Evolutionary conservation across 1,140 invertebrate genomes (phyloP), one percentile per base, ranked within the genome.

Genomic region (Octopus bimaculoides): DNA sequence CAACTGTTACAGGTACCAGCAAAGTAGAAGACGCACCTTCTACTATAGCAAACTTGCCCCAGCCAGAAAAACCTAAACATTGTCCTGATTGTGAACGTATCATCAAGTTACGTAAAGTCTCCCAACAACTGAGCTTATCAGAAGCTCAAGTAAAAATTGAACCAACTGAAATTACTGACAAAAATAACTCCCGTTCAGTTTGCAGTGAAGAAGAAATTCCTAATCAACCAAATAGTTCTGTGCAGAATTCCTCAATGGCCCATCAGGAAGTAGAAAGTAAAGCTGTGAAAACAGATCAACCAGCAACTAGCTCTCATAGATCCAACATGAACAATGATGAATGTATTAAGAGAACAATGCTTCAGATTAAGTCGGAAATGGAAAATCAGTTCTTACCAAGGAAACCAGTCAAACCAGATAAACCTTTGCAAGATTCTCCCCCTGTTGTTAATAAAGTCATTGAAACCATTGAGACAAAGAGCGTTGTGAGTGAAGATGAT

Each of bases 31-130:
- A 6, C 5, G 66, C 17, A 71, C 5, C 26, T 71, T n/a, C 17
- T n/a, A 4, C 66, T 6, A 71, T 1, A 71, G 17, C 26, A n/a
- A 14, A 6, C 7, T n/a, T 71, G 66, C 8, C 14, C 17, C 66
- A 9, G 26, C 9, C 66, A 1, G 66, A 71, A 20, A 71, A 71
- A 14, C 66, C 66, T 12, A 71, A 71, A 20, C 66, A 71, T 71
- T 71, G 66, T 71, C 66, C 66, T n/a, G 66, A 71, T 71, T 71
- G 66, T 17, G 66, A 71, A 20, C 66, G 66, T 71, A 71, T 71
- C 26, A 71, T 71, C 26, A 71, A 71, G 14, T 71, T 71, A 17
- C 66, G 66, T 17, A 71, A 71, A 71, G 66, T 71, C 26, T 71
- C 66, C 26, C 66, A 71, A 71, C 66, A 71, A 14, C 7, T 71